These are phyloP conservation scores for Lamprotornis superbus DNA, from an alignment of 2,113 vertebrate genomes.

Conservation along the genomic window DNA sequence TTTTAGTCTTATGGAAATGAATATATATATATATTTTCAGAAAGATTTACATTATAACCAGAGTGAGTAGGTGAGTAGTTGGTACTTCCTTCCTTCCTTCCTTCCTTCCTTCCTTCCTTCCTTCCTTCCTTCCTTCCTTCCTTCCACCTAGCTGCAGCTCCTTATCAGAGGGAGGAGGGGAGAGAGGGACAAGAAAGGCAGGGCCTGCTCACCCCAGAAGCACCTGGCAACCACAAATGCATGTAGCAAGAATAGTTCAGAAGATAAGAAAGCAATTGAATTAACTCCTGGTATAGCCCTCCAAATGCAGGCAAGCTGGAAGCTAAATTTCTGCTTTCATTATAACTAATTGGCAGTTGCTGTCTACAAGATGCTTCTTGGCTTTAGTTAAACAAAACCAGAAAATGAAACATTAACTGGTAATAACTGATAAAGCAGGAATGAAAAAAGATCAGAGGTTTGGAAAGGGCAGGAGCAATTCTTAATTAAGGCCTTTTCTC, in stretches of 20 bases:
- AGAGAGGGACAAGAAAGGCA: not conserved
- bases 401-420: constrained; percentile 14
- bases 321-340: constrained; percentile 36
- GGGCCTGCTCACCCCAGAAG: not conserved
- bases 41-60: not conserved
- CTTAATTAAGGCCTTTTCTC: not conserved
- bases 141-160: not conserved
- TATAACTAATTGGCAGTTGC: constrained; percentile 22
- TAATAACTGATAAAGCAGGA: not conserved
- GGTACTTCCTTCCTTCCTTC: rapidly evolving
- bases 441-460: not conserved
- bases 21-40: not conserved
- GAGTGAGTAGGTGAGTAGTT: not conserved
- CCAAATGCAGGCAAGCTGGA: not conserved
- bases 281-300: not conserved
- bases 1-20: not conserved
- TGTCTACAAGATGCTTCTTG: constrained; percentile 8
- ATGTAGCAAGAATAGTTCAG: not conserved
- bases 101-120: not conserved
- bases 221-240: not conserved
- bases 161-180: not conserved
- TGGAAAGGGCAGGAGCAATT: not conserved
- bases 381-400: not conserved
- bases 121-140: not conserved
- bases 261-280: constrained; percentile 31